Evolutionary conservation across 2,113 vertebrate species (phyloP).

Genomic region (Siniperca knerii): DNA sequence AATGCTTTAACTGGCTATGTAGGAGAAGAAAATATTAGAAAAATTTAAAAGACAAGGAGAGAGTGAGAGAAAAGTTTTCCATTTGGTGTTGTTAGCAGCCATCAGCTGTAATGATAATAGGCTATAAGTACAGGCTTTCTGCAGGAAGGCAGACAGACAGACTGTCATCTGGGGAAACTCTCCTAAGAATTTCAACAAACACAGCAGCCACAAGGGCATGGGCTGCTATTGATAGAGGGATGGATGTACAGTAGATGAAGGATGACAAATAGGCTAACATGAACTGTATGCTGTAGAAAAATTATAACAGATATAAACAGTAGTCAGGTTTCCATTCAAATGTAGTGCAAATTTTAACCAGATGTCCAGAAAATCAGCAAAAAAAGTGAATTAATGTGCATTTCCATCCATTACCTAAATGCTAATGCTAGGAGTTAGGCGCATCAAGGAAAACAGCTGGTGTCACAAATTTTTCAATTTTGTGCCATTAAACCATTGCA

Average conservation of each 20-base stretch:
- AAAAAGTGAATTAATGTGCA: background rate
- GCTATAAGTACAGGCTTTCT: constrained; percentile 51
- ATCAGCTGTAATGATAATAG: constrained; percentile 55
- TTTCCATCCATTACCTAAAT: background rate
- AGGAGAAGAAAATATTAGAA: constrained; percentile 38
- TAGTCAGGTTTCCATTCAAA: background rate
- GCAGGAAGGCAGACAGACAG: background rate
- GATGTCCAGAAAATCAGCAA: no score
- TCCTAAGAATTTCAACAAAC: constrained; percentile 19
- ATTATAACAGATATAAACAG: background rate
- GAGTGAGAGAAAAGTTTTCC: background rate
- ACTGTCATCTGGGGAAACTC: constrained; percentile 31
- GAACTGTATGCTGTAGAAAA: background rate
- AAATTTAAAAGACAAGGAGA: constrained; percentile 7
- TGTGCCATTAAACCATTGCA: background rate
- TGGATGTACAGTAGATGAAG: background rate
- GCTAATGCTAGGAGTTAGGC: background rate
- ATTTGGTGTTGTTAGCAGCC: constrained; percentile 52
- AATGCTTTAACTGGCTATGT: constrained; percentile 17
- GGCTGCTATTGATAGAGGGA: constrained; percentile 2
- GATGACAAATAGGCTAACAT: background rate
- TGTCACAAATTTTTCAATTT: background rate
- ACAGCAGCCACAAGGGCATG: constrained; percentile 13
- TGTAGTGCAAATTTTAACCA: no score
- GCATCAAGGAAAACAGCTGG: background rate